Base-by-base conservation (phyloP, 2,888 invertebrate genomes). In the Chrysotoxum bicinctum region DNA sequence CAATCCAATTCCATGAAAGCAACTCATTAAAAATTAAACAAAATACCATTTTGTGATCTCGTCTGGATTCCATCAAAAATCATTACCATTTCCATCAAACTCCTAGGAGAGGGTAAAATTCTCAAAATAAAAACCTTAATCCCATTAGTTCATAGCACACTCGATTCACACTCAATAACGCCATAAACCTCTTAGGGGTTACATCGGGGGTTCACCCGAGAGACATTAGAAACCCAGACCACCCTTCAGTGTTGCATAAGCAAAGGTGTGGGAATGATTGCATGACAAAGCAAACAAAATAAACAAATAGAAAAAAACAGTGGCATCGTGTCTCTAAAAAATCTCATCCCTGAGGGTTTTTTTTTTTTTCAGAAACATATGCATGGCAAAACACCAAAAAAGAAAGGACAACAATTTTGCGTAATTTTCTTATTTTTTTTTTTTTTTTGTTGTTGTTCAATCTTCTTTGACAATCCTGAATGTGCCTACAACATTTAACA, bases 111-210 rank as follows among this genome's bases (percentile, higher is more conserved):
- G 16, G 50, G 30, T 52, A 43, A 16, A 19, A 64, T 62, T 62
- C n/a, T 43, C 19, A 16, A 32, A 16, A 26, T 9, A 56, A 21
- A 23, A 52, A 23, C 68, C 72, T 66, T 77, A 77, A 82, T 83
- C 77, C 82, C 77, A 83, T 83, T 83, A 77, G 82, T 76, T 72
- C 12, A 52, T 35, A 43, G 77, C 73, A 68, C 68, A 73, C 68
- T 73, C 72, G 68, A 76, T 80, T 85, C 84, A 73, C 84, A 85
- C 84, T 80, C 80, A 75, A 85, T 85, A 84, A 80, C 58, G 64
- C 58, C 66, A 60, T 84, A 76, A 80, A 80, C 84, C 80, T 80
- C 79, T 84, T 79, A 72, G 43, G 68, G 58, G 58, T 35, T 37
- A 23, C 19, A 30, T 21, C 19, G 62, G 70, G 50, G 77, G 77